Base-by-base conservation (phyloP, 2,797 vertebrate species). In the Smutsia gigantea region DNA sequence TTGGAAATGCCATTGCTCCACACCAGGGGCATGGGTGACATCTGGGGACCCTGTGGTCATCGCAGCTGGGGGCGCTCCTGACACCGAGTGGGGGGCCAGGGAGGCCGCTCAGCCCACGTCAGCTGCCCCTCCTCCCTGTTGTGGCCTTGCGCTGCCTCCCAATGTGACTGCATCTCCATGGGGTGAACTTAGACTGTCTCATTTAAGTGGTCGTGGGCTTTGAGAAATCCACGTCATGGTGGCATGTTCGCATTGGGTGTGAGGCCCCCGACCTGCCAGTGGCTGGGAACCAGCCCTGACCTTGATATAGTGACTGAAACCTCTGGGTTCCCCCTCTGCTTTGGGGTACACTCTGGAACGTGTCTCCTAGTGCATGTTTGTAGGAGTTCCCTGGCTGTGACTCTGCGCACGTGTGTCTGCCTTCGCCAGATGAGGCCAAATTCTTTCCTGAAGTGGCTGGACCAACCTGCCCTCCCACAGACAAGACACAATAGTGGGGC, bases 281-380 rank as follows among this genome's bases (percentile, higher is more conserved):
- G 64, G 53, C 88, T 29, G 31, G n/a, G 37, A 21, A 68, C 4
- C 18, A 64, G 53, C 61, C 13, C 18, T 25, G 27, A 49, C 51
- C 49, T 23, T 15, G 23, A 10, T 17, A 10, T 10, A 39, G 27
- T 39, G 39, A 34, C 7, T 46, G 46, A 46, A 46, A 46, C 46
- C 46, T 46, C 46, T 10, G 46, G 46, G 46, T 49, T 79, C 5
- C 12, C 13, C 37, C 23, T 46, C 51, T 81, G 31, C 13, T 34
- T 37, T 29, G 1, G 2, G 13, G 55, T 7, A 1, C 8, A 5
- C 34, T 66, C 49, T 29, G 12, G 3, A 68, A 46, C 3, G 2
- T 29, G 14, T 46, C 12, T 42, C 34, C 49, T 77, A 37, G 64
- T 46, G 15, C 11, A 13, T 13, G n/a, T 29, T 21, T 51, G 12